Percentiles rank a stretch among this genome's conserved stretches.
phyloP scores from a whole-genome alignment of 2,888 invertebrate genomes.

The Lasioglossum zephyrum region DNA sequence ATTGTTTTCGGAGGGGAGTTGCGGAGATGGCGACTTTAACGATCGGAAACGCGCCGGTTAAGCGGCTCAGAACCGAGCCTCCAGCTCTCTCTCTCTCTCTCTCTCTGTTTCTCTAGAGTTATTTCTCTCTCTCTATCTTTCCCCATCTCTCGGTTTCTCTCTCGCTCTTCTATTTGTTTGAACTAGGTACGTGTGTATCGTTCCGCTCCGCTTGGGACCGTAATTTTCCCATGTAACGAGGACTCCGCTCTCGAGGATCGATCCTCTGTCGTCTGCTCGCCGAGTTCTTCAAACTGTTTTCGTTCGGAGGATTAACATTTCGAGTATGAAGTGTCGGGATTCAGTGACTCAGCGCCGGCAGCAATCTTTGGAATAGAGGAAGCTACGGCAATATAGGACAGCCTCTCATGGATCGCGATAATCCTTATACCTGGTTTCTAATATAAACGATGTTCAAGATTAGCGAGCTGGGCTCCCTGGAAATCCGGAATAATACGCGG shows the following conservation, averaged over 20 bases:
- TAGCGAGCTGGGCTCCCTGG: not conserved
- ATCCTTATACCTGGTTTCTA: not conserved
- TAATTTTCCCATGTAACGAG: slow-evolving; percentile 22
- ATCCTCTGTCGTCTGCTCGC: not conserved
- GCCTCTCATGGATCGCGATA: not conserved
- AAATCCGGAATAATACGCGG: not conserved
- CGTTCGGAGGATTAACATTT: slow-evolving; percentile 1
- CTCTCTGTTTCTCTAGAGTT: not conserved
- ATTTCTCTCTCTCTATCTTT: not conserved
- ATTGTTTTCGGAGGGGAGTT: slow-evolving; percentile 35
- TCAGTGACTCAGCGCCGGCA: not conserved
- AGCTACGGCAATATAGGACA: not conserved
- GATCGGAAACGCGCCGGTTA: slow-evolving; percentile 24
- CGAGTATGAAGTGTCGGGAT: slow-evolving; percentile 3
- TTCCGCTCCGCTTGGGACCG: not conserved
- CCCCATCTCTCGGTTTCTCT: not conserved
- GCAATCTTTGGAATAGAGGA: not conserved
- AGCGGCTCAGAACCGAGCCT: slow-evolving; percentile 11
- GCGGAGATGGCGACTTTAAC: slow-evolving; percentile 30
- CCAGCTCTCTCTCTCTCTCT: not conserved
- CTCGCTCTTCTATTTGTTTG: slow-evolving; percentile 21
- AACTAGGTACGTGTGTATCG: slow-evolving; percentile 9
- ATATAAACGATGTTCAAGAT: not conserved
- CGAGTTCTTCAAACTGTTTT: slow-evolving; percentile 5
- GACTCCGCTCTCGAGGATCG: not conserved